These are phyloP conservation scores for Sebastes taczanowskii DNA, from an alignment of 2,797 vertebrate species.

Conservation along the genomic window DNA sequence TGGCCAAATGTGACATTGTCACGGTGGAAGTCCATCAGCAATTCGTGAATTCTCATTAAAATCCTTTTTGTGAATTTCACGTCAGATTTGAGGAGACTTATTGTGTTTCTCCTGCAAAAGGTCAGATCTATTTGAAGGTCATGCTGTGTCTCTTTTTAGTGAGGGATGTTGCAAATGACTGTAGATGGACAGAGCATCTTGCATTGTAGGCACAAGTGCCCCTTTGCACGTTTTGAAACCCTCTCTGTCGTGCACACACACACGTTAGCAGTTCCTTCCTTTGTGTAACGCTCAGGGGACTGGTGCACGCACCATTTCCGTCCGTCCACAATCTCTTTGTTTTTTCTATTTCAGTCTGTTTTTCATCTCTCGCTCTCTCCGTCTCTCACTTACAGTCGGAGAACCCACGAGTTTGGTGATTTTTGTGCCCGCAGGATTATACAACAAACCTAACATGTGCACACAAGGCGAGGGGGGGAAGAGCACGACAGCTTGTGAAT, in stretches of 20 bases:
- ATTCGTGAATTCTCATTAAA: constrained; percentile 34
- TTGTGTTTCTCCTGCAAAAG: constrained; percentile 12
- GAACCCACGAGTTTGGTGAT: constrained; percentile 26
- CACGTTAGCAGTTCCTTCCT: constrained; percentile 83
- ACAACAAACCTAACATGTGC: constrained; percentile 44
- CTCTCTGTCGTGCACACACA: constrained; percentile 50
- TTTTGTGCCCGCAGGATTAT: constrained; percentile 26
- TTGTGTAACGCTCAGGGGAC: constrained; percentile 76
- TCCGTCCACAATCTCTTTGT: constrained; percentile 67
- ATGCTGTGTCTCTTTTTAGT: not conserved
- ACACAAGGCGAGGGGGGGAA: not conserved
- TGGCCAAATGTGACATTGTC: constrained; percentile 4
- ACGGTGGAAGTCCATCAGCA: constrained; percentile 27
- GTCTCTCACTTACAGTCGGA: not conserved
- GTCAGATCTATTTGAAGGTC: constrained; percentile 29
- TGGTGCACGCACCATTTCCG: constrained; percentile 62
- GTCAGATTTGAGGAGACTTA: not conserved
- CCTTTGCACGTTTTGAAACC: constrained; percentile 62
- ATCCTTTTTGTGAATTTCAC: constrained; percentile 5
- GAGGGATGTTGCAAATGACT: constrained; percentile 1
- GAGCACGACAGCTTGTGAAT: constrained; percentile 43
- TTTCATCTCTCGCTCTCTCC: not conserved
- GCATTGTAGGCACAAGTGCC: constrained; percentile 6
- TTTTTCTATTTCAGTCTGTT: constrained; percentile 45
- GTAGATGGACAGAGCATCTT: constrained; percentile 29